Percentiles rank a stretch among this genome's conserved stretches.
phyloP scores from a whole-genome alignment of 2,888 invertebrate genomes.

The Leptinotarsa tumamoca region DNA sequence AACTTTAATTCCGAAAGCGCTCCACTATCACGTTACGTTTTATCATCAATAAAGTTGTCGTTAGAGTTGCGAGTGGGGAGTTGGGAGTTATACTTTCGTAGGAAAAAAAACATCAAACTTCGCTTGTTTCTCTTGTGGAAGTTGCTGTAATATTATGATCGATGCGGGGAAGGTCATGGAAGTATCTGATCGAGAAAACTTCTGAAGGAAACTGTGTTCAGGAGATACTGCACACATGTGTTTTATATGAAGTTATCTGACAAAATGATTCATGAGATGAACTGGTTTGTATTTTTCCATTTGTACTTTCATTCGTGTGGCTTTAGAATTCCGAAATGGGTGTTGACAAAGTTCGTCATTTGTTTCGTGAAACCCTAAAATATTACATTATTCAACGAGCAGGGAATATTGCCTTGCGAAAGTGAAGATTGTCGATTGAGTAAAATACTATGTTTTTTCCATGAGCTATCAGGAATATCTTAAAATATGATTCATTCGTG shows the following conservation, averaged over 20 bases:
- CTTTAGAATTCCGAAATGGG: too few relatives aligned
- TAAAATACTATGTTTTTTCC: too few relatives aligned
- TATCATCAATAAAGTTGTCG: conserved; percentile 52
- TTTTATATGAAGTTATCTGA: too few relatives aligned
- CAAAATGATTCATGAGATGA: not conserved
- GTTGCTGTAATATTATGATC: conserved; percentile 11
- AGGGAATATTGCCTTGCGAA: too few relatives aligned
- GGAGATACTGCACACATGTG: not conserved
- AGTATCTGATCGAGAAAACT: too few relatives aligned
- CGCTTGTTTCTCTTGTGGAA: conserved; percentile 2
- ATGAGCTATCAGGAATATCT: too few relatives aligned
- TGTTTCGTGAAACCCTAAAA: too few relatives aligned
- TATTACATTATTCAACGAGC: too few relatives aligned
- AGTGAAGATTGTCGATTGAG: too few relatives aligned
- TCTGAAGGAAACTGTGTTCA: not conserved
- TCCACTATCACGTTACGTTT: conserved; percentile 52
- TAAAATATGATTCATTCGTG: too few relatives aligned
- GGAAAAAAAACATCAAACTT: conserved; percentile 2
- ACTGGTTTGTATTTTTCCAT: not conserved
- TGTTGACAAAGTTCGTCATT: too few relatives aligned
- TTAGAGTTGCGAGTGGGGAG: conserved; percentile 33
- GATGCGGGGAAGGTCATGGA: not conserved
- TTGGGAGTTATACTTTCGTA: conserved; percentile 30
- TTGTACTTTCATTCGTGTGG: not conserved
- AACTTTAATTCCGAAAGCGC: conserved; percentile 58